These are phyloP conservation scores for Leptonema lineaticorne DNA, from an alignment of 1,140 invertebrate genomes.

Conservation along the genomic window DNA sequence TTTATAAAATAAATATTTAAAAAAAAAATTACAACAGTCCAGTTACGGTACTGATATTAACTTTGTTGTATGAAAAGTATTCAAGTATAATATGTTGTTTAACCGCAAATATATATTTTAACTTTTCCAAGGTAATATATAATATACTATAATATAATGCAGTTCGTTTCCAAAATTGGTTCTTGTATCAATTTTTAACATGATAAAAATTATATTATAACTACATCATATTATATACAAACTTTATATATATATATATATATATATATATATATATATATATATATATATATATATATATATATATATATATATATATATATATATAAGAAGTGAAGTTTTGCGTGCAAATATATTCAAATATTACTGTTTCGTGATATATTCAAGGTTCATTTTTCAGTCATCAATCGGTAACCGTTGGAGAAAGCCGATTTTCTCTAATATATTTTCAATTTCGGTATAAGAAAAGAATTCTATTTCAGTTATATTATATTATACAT, in stretches of 20 bases:
- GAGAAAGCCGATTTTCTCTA: constrained; percentile 13
- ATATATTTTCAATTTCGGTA: background rate
- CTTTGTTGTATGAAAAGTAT: too few relatives aligned
- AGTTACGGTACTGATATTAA: too few relatives aligned
- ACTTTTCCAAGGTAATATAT: too few relatives aligned
- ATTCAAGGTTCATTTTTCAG: constrained; percentile 11
- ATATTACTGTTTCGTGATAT: constrained; percentile 17
- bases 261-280: background rate
- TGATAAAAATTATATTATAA: too few relatives aligned
- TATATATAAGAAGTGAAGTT: background rate
- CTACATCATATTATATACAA: too few relatives aligned
- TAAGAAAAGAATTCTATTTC: too few relatives aligned
- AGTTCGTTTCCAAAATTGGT: background rate
- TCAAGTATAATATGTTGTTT: too few relatives aligned
- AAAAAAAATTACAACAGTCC: too few relatives aligned
- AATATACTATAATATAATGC: too few relatives aligned
- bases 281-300: background rate
- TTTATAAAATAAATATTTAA: too few relatives aligned
- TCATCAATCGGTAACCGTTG: background rate
- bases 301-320: background rate
- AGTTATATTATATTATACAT: background rate
- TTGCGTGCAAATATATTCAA: background rate
- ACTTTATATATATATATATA: background rate
- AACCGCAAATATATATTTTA: too few relatives aligned
- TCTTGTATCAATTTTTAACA: background rate